A percentile compares a stretch with the other conserved stretches of the same genome.
These are phyloP conservation scores for Dromiciops gliroides DNA, from an alignment of 2,113 vertebrate genomes.

Conservation along the genomic window DNA sequence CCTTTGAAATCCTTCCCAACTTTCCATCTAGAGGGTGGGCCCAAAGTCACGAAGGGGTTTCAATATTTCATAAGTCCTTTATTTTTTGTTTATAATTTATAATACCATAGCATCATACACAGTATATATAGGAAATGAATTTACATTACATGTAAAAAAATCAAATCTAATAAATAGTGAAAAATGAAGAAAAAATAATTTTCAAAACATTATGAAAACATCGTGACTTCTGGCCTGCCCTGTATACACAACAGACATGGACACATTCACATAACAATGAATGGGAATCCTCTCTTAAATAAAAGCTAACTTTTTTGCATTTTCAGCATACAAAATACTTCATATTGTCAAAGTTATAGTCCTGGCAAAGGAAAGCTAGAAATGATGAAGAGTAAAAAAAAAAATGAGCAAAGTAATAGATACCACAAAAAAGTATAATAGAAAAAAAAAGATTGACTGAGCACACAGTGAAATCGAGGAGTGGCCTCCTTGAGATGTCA, in stretches of 20 bases:
- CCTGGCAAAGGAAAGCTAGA: background rate
- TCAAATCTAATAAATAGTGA: too few species aligned
- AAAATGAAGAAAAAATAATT: too few species aligned
- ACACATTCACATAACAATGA: background rate
- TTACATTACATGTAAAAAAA: too few species aligned
- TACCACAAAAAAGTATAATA: background rate
- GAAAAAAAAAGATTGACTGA: background rate
- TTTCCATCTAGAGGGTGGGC: too few species aligned
- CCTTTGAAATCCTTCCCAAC: constrained; percentile 29
- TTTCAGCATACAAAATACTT: constrained; percentile 41
- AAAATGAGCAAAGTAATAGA: constrained; percentile 23
- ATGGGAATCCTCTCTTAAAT: background rate
- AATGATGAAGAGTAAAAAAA: background rate
- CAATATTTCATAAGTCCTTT: too few species aligned
- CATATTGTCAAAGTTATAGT: background rate
- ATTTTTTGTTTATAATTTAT: too few species aligned
- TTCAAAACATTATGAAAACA: too few species aligned
- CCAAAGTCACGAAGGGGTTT: too few species aligned
- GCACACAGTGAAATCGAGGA: background rate
- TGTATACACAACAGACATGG: constrained; percentile 44
- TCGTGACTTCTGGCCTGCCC: too few species aligned
- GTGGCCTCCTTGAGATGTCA: background rate
- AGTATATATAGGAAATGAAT: too few species aligned
- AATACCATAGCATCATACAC: too few species aligned
- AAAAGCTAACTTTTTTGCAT: constrained; percentile 28